phyloP scores from a whole-genome alignment of 2,888 invertebrate species.

The Muschampia plurimacula region DNA sequence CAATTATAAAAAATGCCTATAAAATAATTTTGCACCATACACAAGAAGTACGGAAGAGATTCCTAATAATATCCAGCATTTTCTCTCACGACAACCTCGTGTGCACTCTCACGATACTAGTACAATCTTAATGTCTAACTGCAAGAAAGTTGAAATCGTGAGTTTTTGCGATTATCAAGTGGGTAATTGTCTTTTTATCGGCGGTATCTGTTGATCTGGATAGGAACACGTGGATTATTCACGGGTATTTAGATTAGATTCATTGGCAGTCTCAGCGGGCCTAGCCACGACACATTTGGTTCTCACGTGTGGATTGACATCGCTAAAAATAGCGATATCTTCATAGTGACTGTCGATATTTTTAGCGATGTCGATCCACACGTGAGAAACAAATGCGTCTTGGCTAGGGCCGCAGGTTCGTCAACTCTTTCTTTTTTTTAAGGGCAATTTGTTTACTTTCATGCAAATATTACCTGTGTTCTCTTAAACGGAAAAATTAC shows the following conservation, averaged over 20 bases:
- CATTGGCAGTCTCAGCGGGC: neutral
- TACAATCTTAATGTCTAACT: constrained; percentile 31
- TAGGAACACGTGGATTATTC: constrained; percentile 5
- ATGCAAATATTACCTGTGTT: no score
- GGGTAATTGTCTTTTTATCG: constrained; percentile 38
- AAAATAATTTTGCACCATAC: constrained; percentile 30
- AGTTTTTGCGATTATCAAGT: constrained; percentile 29
- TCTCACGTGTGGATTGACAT: no score
- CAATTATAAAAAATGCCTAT: neutral
- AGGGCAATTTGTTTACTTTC: no score
- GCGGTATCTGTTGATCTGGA: neutral
- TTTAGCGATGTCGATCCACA: no score
- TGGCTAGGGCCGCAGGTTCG: neutral
- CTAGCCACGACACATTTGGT: no score
- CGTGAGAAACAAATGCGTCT: no score
- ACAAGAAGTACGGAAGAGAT: constrained; percentile 29
- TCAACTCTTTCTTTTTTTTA: neutral
- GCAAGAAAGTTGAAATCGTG: constrained; percentile 32
- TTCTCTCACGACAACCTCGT: constrained; percentile 50
- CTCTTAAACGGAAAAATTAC: no score
- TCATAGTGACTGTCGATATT: no score
- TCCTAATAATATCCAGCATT: constrained; percentile 31
- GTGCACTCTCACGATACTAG: constrained; percentile 43
- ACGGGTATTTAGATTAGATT: constrained; percentile 10
- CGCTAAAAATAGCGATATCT: no score